A percentile compares a stretch with the other conserved stretches of the same genome.
These are phyloP conservation scores for Origma solitaria DNA, from an alignment of 2,113 vertebrate genomes.

Conservation along the genomic window DNA sequence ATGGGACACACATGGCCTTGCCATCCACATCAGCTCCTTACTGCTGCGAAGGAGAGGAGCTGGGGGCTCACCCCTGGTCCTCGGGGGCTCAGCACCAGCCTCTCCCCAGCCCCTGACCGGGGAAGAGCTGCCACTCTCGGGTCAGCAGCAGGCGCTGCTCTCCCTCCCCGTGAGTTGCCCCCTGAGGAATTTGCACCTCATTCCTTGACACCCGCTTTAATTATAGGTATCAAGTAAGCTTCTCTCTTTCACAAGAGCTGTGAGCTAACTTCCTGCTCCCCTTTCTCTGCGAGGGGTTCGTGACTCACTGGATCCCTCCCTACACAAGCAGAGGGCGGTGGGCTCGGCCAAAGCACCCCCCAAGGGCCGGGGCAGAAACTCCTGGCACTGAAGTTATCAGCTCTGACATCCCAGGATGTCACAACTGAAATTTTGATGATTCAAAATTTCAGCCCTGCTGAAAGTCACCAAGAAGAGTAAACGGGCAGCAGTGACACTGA, in stretches of 20 bases:
- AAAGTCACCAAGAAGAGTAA: neutral
- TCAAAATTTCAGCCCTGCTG: neutral
- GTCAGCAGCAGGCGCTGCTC: neutral
- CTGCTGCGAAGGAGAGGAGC: neutral
- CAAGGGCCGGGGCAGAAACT: neutral
- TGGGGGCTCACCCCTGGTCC: neutral
- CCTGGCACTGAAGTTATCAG: rapidly evolving
- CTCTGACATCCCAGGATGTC: neutral
- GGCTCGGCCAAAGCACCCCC: neutral
- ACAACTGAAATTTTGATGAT: no score
- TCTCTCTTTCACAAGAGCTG: slow-evolving; percentile 32
- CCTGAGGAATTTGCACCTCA: slow-evolving; percentile 32
- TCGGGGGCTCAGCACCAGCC: rapidly evolving
- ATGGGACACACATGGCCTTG: neutral
- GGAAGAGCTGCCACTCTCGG: neutral
- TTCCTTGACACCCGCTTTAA: slow-evolving; percentile 44
- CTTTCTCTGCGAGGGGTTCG: neutral
- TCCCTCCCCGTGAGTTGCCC: neutral
- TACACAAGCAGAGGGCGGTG: rapidly evolving
- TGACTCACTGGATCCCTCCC: neutral
- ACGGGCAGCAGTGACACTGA: neutral
- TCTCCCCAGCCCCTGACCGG: neutral
- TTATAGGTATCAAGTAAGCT: neutral
- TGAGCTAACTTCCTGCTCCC: slow-evolving; percentile 6
- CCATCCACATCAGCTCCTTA: rapidly evolving